Evolutionary conservation across 2,888 invertebrate genomes (phyloP).

Genomic region (Sinodicranocentrus sp.): DNA sequence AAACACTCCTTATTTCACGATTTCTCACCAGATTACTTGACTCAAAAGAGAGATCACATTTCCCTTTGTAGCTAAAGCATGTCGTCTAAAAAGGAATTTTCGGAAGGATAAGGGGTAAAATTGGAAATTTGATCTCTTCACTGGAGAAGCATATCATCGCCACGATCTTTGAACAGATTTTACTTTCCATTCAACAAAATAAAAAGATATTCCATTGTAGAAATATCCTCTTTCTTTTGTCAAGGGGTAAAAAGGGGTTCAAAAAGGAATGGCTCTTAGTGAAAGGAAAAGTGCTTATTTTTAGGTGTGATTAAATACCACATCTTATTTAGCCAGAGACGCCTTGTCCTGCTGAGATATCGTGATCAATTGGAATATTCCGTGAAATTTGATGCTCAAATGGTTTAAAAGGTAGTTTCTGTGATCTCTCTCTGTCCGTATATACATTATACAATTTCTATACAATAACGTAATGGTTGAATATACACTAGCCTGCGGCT

Average conservation of each 20-base stretch:
- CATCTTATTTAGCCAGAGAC: slow-evolving; percentile 56
- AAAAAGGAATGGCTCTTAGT: no score
- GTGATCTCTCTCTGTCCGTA: no score
- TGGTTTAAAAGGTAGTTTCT: background rate
- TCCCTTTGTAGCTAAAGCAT: background rate
- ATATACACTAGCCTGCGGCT: no score
- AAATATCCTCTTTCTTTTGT: background rate
- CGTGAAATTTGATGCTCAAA: slow-evolving; percentile 24
- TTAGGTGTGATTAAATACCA: slow-evolving; percentile 61
- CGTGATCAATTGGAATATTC: slow-evolving; percentile 60
- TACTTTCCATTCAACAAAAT: background rate
- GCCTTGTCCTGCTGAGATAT: slow-evolving; percentile 58
- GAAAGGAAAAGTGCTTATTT: slow-evolving; percentile 16
- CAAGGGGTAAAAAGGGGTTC: no score
- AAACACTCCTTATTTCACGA: background rate
- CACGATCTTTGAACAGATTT: background rate
- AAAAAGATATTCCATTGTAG: background rate
- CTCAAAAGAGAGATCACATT: slow-evolving; percentile 3
- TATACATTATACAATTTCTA: no score
- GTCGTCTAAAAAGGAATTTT: background rate
- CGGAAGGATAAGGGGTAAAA: background rate
- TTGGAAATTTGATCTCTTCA: slow-evolving; percentile 24
- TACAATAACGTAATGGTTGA: no score
- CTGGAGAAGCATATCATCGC: background rate
- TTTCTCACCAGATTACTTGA: slow-evolving; percentile 15